Base-by-base conservation (phyloP, 1,140 invertebrate genomes). In the Campoletis sonorensis region DNA sequence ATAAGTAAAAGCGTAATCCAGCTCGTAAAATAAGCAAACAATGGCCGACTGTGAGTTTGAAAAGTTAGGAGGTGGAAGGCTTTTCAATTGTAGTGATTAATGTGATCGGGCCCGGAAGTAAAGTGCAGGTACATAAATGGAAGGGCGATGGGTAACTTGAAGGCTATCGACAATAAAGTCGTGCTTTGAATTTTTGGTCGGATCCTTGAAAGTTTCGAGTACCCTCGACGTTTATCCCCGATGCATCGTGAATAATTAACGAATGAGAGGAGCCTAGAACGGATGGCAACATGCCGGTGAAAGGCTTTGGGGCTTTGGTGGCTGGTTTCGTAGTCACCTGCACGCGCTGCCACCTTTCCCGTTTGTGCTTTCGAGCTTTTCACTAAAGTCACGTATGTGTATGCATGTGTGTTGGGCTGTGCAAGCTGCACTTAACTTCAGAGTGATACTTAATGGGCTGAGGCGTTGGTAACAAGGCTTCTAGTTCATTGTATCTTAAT, bases 371-470 rank as follows among this genome's bases (percentile, higher is more conserved):
- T 64, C 61, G n/a, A 64, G 61, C 61, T 64, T 64, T 64, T 64
- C 23, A 64, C 51, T 21, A 64, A 16, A 58, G 5, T 11, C 40
- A 45, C 7, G 8, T 13, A 45, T 13, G 40, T 45, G 40, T 45
- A n/a, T n/a, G 8, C 13, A 1, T 8, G 21, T 58, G 21, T 5
- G 11, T 1, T 2, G 10, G 40, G 40, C 5, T 45, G 40, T 45
- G 40, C 40, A 11, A 45, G 40, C 40, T 45, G 40, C 68, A 70
- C 68, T 70, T 70, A 40, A 70, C 68, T 30, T n/a, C 68, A n/a
- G 30, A 18, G 13, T 70, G 68, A 70, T n/a, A 70, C 68, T 70
- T 37, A 70, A 70, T 70, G 68, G 33, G 30, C 68, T 70, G 16
- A 8, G 30, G 26, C 33, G 26, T 70, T 30, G 13, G 30, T 30